These are phyloP conservation scores for Kradibia gibbosae DNA, from an alignment of 1,140 invertebrate species.

Conservation along the genomic window DNA sequence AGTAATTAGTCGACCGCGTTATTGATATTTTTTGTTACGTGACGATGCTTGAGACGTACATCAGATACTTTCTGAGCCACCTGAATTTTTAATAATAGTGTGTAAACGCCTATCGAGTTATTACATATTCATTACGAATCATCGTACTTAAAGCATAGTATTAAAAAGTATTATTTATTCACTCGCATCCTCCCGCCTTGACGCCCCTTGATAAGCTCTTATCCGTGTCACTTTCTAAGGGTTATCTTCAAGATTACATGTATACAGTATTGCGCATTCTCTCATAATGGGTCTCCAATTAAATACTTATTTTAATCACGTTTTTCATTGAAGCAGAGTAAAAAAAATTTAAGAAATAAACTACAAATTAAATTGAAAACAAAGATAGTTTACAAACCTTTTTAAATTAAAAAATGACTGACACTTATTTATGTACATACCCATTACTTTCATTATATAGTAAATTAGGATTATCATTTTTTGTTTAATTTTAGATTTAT, in stretches of 20 bases:
- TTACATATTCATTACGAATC: neutral
- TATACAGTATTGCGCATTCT: conserved; percentile 6
- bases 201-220: neutral
- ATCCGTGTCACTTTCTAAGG: conserved; percentile 6
- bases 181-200: neutral
- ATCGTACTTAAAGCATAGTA: neutral
- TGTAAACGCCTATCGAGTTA: neutral
- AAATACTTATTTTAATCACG: neutral
- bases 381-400: too few species aligned
- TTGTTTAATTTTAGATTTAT: too few species aligned
- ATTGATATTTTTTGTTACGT: neutral
- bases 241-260: conserved; percentile 11
- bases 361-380: too few species aligned
- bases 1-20: neutral
- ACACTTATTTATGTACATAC: too few species aligned
- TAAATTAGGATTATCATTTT: too few species aligned
- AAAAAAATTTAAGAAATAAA: neutral
- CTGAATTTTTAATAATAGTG: neutral
- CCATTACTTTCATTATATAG: too few species aligned
- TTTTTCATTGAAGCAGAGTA: neutral
- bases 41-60: too few species aligned
- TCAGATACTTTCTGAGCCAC: neutral
- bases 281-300: neutral
- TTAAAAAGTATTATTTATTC: neutral
- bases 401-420: too few species aligned